These are phyloP conservation scores for Archips xylosteana DNA, from an alignment of 2,888 invertebrate genomes.

Conservation along the genomic window DNA sequence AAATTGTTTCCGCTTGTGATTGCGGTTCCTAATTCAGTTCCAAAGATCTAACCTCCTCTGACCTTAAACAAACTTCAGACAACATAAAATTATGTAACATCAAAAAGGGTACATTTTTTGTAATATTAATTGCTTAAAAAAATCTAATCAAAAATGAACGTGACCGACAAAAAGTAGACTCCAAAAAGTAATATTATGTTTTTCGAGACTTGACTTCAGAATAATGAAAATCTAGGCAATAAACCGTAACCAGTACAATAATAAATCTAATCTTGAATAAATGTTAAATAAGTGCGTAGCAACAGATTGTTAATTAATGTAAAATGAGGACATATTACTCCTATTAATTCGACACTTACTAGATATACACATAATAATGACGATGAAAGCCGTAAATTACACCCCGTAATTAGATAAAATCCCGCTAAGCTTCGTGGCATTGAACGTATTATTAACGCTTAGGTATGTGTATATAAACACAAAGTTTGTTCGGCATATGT, in stretches of 20 bases:
- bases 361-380: constrained; percentile 16
- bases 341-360: constrained; percentile 46
- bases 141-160: no score
- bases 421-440: constrained; percentile 53
- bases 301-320: not conserved
- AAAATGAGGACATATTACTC: constrained; percentile 42
- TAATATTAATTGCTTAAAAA: no score
- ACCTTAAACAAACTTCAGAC: not conserved
- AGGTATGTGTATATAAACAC: constrained; percentile 29
- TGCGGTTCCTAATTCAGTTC: constrained; percentile 25
- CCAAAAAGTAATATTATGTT: not conserved
- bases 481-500: constrained; percentile 24
- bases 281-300: not conserved
- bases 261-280: not conserved
- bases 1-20: constrained; percentile 32
- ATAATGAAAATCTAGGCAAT: not conserved
- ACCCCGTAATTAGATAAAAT: constrained; percentile 52
- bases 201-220: not conserved
- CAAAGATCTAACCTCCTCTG: not conserved
- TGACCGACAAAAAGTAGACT: no score
- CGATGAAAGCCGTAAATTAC: constrained; percentile 43
- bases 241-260: not conserved
- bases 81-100: no score
- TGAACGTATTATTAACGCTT: constrained; percentile 48
- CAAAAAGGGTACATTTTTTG: no score